These are phyloP conservation scores for Norana najaformis DNA, from an alignment of 2,888 invertebrate species.

Conservation along the genomic window DNA sequence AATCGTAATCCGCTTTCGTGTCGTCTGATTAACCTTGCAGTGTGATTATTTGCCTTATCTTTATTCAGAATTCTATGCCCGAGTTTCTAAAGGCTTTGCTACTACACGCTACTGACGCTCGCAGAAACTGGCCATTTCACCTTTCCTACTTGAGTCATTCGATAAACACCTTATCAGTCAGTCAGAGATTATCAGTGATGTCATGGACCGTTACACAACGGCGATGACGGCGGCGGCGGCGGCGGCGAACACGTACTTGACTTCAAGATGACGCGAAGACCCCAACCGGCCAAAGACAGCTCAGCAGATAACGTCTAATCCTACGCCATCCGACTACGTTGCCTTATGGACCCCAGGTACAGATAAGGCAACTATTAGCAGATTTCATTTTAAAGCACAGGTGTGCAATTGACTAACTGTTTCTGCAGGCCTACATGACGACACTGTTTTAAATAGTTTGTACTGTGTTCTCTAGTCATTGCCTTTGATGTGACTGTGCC, in stretches of 20 bases:
- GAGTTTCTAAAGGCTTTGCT: background rate
- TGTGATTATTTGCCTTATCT: no score
- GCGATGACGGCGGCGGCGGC: background rate
- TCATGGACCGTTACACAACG: background rate
- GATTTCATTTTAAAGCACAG: slow-evolving; percentile 15
- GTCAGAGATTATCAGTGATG: background rate
- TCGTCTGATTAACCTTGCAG: background rate
- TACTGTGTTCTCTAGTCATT: no score
- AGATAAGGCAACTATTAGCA: background rate
- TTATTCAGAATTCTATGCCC: background rate
- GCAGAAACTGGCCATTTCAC: background rate
- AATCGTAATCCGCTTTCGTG: background rate
- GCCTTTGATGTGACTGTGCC: no score
- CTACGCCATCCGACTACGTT: background rate
- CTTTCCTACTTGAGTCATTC: slow-evolving; percentile 13
- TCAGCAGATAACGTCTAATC: background rate
- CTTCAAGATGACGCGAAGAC: background rate
- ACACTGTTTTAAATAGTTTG: no score
- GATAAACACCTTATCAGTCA: background rate
- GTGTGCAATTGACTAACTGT: background rate
- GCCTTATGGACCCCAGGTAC: slow-evolving; percentile 19
- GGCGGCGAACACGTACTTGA: background rate
- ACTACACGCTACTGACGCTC: no score
- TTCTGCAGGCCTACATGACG: no score
- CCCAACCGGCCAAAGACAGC: background rate